Percentiles rank a stretch among this genome's conserved stretches.
phyloP scores from a whole-genome alignment of 2,888 invertebrate species.

The Dermolepida albohirtum region DNA sequence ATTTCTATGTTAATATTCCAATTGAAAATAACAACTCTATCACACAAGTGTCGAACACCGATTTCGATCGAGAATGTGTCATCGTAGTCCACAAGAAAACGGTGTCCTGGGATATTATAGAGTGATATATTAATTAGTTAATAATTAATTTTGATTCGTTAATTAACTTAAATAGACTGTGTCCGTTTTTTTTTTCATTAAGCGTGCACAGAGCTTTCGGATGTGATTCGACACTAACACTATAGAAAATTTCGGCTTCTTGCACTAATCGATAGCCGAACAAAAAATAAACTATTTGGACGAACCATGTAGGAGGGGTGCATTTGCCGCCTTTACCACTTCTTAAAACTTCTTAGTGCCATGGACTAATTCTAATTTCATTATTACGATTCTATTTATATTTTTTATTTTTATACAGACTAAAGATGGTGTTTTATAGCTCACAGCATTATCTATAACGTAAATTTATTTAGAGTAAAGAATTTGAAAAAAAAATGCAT shows the following conservation, averaged over 20 bases:
- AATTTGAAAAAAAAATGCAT: constrained; percentile 40
- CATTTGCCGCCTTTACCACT: constrained; percentile 60
- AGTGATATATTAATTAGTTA: constrained; percentile 45
- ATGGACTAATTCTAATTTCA: constrained; percentile 53
- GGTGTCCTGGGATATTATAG: constrained; percentile 39
- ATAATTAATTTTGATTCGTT: constrained; percentile 48
- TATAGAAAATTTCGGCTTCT: constrained; percentile 27
- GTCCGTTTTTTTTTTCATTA: constrained; percentile 40
- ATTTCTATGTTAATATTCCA: constrained; percentile 36
- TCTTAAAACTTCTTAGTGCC: constrained; percentile 58
- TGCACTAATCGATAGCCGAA: constrained; percentile 30
- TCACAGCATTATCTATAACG: constrained; percentile 57
- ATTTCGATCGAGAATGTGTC: constrained; percentile 20
- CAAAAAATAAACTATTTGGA: constrained; percentile 54
- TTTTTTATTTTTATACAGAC: constrained; percentile 49
- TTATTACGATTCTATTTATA: constrained; percentile 51
- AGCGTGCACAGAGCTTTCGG: constrained; percentile 56
- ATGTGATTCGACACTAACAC: constrained; percentile 42
- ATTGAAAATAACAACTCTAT: constrained; percentile 58
- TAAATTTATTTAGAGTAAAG: constrained; percentile 44
- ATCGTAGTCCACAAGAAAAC: constrained; percentile 31
- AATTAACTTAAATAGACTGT: constrained; percentile 40
- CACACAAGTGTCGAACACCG: constrained; percentile 51
- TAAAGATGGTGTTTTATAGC: constrained; percentile 60
- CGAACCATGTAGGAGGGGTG: constrained; percentile 65